phyloP scores from a whole-genome alignment of 2,113 vertebrate species.

The Todiramphus saurophagus region DNA sequence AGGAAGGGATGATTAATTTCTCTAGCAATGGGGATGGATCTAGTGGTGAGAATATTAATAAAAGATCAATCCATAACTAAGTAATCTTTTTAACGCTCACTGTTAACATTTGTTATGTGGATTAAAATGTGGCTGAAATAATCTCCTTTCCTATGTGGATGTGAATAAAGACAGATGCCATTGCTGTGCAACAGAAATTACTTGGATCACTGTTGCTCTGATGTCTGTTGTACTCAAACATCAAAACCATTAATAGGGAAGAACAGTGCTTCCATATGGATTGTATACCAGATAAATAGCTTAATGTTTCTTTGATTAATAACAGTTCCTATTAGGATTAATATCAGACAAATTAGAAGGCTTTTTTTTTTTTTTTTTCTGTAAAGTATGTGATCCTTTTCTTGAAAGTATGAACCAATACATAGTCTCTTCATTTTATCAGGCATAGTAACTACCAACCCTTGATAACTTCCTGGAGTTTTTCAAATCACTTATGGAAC shows the following conservation, averaged over 20 bases:
- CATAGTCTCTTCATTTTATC: not conserved
- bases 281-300: not conserved
- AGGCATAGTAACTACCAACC: not conserved
- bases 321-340: not conserved
- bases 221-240: not conserved
- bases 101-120: constrained; percentile 26
- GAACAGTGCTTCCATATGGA: not conserved
- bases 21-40: not conserved
- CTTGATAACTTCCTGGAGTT: not conserved
- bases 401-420: not conserved
- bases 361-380: not conserved
- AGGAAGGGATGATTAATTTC: constrained; percentile 2
- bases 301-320: not conserved
- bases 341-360: not conserved
- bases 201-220: not conserved
- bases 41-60: constrained; percentile 5
- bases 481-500: not conserved
- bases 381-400: not conserved
- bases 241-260: not conserved
- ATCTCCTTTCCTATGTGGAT: constrained; percentile 2
- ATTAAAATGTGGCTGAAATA: constrained; percentile 51
- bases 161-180: constrained; percentile 4
- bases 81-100: constrained; percentile 12
- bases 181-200: not conserved
- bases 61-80: constrained; percentile 9